phyloP scores from a whole-genome alignment of 2,888 invertebrate species.

The Formica aserva region DNA sequence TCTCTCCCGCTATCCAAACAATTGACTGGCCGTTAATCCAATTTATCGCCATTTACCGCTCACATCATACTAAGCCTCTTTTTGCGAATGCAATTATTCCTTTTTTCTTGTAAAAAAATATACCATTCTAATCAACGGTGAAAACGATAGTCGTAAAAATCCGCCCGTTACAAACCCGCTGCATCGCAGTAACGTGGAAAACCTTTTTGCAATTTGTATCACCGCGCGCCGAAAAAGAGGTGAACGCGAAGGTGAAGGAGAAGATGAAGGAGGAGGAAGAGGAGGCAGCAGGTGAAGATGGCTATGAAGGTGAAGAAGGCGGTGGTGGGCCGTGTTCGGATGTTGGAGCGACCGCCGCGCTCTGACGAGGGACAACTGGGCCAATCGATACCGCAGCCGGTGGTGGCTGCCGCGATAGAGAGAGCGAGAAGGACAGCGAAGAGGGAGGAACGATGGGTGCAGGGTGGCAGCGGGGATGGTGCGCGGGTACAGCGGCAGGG shows the following conservation, averaged over 20 bases:
- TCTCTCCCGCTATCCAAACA: constrained; percentile 43
- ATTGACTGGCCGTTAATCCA: constrained; percentile 38
- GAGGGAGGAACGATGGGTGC: constrained; percentile 43
- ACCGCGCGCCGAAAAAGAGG: constrained; percentile 50
- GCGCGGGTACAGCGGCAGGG: constrained; percentile 51
- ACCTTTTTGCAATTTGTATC: constrained; percentile 52
- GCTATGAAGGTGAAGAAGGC: constrained; percentile 63
- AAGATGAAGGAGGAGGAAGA: constrained; percentile 32
- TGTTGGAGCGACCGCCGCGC: constrained; percentile 74
- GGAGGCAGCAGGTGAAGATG: constrained; percentile 66
- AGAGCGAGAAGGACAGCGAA: constrained; percentile 61
- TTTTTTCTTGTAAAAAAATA: constrained; percentile 17
- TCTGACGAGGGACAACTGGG: constrained; percentile 83
- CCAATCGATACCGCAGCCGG: constrained; percentile 82
- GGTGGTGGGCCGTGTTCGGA: constrained; percentile 70
- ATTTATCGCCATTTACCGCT: constrained; percentile 31
- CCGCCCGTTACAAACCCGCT: constrained; percentile 10
- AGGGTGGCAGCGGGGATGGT: constrained; percentile 25
- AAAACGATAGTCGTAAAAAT: constrained; percentile 37
- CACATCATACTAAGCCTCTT: constrained; percentile 3
- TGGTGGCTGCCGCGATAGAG: constrained; percentile 68
- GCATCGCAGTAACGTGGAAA: constrained; percentile 24
- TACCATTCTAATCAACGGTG: constrained; percentile 18
- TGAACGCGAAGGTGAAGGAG: constrained; percentile 49
- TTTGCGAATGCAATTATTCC: constrained; percentile 28